Conservation (phyloP, 2,888 invertebrate species). For the Bimastos eiseni region DNA sequence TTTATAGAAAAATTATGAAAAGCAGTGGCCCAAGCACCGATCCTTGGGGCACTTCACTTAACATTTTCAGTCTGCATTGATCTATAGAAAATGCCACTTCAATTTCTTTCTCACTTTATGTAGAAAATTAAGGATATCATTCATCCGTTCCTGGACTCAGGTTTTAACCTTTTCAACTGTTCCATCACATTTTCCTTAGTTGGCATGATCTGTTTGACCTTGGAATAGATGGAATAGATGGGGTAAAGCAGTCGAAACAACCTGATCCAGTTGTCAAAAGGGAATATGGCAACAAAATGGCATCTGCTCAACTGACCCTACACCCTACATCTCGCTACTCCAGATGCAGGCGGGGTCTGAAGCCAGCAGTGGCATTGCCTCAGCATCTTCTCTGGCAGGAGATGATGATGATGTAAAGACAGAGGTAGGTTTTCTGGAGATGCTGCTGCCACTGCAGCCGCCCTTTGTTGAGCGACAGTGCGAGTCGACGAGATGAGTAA, state of each 20-base stretch:
- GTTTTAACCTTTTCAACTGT: no score
- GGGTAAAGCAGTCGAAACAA: not conserved
- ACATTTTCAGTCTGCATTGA: no score
- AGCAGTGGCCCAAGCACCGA: no score
- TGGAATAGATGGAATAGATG: not conserved
- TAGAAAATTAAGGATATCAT: no score
- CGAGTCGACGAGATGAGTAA: conserved; percentile 20
- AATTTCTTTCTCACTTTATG: no score
- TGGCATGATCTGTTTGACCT: no score
- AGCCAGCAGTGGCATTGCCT: not conserved
- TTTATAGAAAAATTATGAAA: no score
- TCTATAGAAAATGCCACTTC: no score
- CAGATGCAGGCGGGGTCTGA: not conserved
- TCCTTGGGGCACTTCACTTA: no score
- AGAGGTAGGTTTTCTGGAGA: conserved; percentile 17
- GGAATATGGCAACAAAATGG: not conserved
- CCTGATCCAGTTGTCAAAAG: not conserved
- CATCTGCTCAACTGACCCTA: not conserved
- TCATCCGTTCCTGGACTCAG: no score
- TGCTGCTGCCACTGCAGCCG: not conserved
- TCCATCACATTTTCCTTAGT: no score
- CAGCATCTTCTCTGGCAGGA: not conserved
- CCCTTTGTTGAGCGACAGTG: conserved; percentile 21
- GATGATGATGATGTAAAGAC: not conserved
- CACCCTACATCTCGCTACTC: not conserved